Base-by-base conservation (phyloP, 2,888 invertebrate genomes). In the Temnothorax rugatulus region DNA sequence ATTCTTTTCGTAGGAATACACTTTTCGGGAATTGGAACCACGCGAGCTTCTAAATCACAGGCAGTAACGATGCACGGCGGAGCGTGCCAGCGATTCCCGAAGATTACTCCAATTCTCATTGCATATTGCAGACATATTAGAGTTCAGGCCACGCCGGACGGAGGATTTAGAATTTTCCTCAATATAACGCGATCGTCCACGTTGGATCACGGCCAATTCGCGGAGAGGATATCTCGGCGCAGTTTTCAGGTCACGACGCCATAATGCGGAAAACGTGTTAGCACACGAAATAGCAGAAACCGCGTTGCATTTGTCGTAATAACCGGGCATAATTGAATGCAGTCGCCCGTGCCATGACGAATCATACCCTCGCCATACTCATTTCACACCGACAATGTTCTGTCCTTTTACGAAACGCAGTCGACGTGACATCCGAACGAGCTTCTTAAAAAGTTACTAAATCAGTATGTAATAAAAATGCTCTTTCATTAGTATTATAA, bases 251-350 rank as follows among this genome's bases (percentile, higher is more conserved):
- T 84, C 86, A 84, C 84, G 86, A 59, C 59, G 73, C 61, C 64
- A 25, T 83, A 87, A 87, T 84, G 83, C 73, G 76, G 63, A 52
- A 84, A 86, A 83, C 87, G 82, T 85, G 84, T 75, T 81, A 44
- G 83, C 61, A 77, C 83, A 81, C 83, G 76, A 81, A 61, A 47
- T 76, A 29, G 63, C 38, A 71, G 79, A 74, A 86, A 79, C 81
- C 44, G 63, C 74, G 61, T 57, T 52, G 73, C 61, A 38, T 69
- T 68, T 54, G 77, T 74, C 74, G 74, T 84, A 84, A 87, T 79
- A 82, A 86, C 64, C 82, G 11, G 25, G 47, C 52, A 71, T 69
- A 85, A 87, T 84, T 83, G 59, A 41, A 76, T 61, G 71, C 73
- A 76, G 21, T 59, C 61, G 47, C n/a, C n/a, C n/a, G 41, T n/a